Percentiles rank a stretch among this genome's conserved stretches.
phyloP scores from a whole-genome alignment of 2,113 vertebrate species.

The Melierax canorus region DNA sequence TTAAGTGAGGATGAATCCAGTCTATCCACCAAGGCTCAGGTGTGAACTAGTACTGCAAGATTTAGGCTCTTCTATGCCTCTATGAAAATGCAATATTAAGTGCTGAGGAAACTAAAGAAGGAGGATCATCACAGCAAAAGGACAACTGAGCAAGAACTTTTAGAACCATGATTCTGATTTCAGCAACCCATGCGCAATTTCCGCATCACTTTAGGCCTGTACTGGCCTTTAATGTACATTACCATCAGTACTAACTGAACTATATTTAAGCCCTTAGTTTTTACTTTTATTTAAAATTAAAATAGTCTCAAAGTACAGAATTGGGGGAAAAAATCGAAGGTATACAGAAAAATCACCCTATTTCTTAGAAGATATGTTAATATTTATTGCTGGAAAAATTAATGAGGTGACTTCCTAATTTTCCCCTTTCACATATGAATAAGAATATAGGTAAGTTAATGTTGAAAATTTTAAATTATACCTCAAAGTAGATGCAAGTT shows the following conservation, averaged over 20 bases:
- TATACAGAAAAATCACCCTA: not conserved
- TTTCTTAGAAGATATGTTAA: not conserved
- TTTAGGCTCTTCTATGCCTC: not conserved
- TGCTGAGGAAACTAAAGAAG: not conserved
- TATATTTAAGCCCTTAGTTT: not conserved
- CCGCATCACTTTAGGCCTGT: not conserved
- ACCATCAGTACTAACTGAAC: not conserved
- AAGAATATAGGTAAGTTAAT: not conserved
- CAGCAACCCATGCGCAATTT: not conserved
- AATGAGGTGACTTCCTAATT: not conserved
- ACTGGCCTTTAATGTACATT: not conserved
- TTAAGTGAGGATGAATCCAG: not conserved
- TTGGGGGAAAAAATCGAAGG: not conserved
- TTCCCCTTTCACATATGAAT: not conserved
- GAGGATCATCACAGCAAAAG: not conserved
- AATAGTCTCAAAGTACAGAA: not conserved
- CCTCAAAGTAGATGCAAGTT: not conserved
- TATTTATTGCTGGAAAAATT: not conserved
- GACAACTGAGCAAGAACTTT: not conserved
- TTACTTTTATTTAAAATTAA: not conserved
- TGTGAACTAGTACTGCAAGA: not conserved
- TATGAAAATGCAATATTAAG: not conserved
- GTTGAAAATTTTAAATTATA: not conserved
- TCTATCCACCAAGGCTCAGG: not conserved
- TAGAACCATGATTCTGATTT: not conserved